Evolutionary conservation across 2,113 vertebrate genomes (phyloP), one percentile per base, ranked within the genome.

Genomic region (Apistogramma diplotaenia): DNA sequence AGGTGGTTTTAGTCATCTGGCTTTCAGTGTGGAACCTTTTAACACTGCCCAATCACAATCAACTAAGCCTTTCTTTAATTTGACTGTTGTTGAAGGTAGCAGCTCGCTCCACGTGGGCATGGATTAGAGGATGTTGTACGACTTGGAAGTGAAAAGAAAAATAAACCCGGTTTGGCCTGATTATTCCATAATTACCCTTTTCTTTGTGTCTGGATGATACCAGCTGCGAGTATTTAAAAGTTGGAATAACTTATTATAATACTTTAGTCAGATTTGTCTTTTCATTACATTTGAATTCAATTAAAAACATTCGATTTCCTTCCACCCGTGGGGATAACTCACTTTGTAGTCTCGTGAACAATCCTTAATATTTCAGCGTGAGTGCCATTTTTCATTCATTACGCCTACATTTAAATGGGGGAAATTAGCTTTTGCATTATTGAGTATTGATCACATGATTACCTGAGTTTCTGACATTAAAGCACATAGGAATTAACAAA

Each of bases 1-100:
- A 87, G 90, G 83, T 91, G 89, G 81, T 78, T 82, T 65, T 62
- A 67, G 74, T 81, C 81, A 70, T 78, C 58, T 70, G 70, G 62
- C 78, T 35, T 35, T 4, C 71, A 71, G 35, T 54, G 16, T 53
- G 35, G 70, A 55, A 61, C 21, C 67, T 43, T 61, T 54, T 31
- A 76, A 72, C 12, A 7, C 65, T 51, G 75, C 49, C 53, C 70
- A 59, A 2, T 35, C 65, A 70, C 25, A 70, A 13, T 67, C 51
- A 40, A 25, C 71, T 25, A 55, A 74, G 21, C 53, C 54, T 37
- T 27, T 56, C 27, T 46, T 70, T 51, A 70, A 70, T 70, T 8
- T 70, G 65, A 31, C 43, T 51, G 49, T 53, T 56, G 19, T 4
- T 70, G 25, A 72, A 23, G 23, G 43, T 31, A 76, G 49, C 43